phyloP scores from a whole-genome alignment of 30 jellyfish, hydroid and myxozoan genomes.

The Pseudorhiza aurosa region DNA sequence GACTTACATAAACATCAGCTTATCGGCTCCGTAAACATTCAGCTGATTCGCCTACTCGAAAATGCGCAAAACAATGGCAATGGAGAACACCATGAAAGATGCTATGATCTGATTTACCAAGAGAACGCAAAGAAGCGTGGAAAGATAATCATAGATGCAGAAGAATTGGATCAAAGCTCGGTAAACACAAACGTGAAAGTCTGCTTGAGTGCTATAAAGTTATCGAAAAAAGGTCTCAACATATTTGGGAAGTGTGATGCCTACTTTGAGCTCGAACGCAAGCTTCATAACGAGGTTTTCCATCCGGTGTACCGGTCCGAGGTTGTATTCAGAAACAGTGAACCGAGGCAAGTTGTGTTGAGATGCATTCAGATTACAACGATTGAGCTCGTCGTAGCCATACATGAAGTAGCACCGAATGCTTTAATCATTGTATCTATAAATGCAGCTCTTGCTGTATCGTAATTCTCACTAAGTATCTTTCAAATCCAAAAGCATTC shows the following conservation, averaged over 20 bases:
- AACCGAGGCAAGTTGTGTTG: slow-evolving; percentile 60
- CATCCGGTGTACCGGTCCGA: slow-evolving; percentile 89
- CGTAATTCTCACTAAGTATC: too few relatives aligned
- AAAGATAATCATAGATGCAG: slow-evolving; percentile 28
- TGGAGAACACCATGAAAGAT: not conserved
- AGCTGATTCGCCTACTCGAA: slow-evolving; percentile 18
- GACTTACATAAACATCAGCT: slow-evolving; percentile 73
- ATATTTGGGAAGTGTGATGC: slow-evolving; percentile 75
- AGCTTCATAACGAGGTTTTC: slow-evolving; percentile 22
- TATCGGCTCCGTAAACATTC: slow-evolving; percentile 60
- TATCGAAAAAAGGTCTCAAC: slow-evolving; percentile 64
- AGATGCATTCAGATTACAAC: too few relatives aligned
- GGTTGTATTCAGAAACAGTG: slow-evolving; percentile 67
- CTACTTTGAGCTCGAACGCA: slow-evolving; percentile 65
- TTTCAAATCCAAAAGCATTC: too few relatives aligned
- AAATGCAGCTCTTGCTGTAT: too few relatives aligned
- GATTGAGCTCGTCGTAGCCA: too few relatives aligned
- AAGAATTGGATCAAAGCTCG: slow-evolving; percentile 35
- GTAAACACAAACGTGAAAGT: slow-evolving; percentile 58
- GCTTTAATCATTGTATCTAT: too few relatives aligned
- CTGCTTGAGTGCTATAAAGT: slow-evolving; percentile 69
- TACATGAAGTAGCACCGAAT: too few relatives aligned
- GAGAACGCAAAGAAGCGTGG: slow-evolving; percentile 57
- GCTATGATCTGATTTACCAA: slow-evolving; percentile 17
- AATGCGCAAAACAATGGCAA: not conserved